phyloP scores from a whole-genome alignment of 2,888 invertebrate genomes.

The Ochlodes sylvanus region DNA sequence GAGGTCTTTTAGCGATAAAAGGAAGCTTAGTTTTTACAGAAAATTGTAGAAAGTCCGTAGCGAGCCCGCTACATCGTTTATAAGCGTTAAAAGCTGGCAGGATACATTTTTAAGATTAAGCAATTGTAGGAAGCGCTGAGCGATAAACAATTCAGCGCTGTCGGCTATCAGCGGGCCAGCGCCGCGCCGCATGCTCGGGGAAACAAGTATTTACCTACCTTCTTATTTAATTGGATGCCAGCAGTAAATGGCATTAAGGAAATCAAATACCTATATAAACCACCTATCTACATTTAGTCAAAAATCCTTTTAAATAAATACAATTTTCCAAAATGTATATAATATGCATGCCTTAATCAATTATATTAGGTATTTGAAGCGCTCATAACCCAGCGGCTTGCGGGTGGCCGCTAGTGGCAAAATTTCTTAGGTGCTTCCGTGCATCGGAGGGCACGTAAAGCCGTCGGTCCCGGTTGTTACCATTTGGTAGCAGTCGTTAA shows the following conservation, averaged over 20 bases:
- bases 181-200: neutral
- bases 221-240: neutral
- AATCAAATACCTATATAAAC: neutral
- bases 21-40: neutral
- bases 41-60: neutral
- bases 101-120: conserved; percentile 35
- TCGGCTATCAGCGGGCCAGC: conserved; percentile 22
- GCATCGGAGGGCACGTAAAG: too few relatives aligned
- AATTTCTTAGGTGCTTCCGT: too few relatives aligned
- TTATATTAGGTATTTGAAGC: too few relatives aligned
- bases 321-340: too few relatives aligned
- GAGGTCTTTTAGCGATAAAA: neutral
- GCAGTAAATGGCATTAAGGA: neutral
- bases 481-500: too few relatives aligned
- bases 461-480: too few relatives aligned
- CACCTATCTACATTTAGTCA: too few relatives aligned
- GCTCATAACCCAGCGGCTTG: too few relatives aligned
- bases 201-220: neutral
- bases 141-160: conserved; percentile 38
- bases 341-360: too few relatives aligned
- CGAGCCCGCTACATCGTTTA: conserved; percentile 16
- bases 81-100: conserved; percentile 30
- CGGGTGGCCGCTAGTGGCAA: too few relatives aligned
- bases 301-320: too few relatives aligned
- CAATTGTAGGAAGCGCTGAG: conserved; percentile 35